These are phyloP conservation scores for Poecilobothrus nobilitatus DNA, from an alignment of 2,888 invertebrate genomes.

Conservation along the genomic window DNA sequence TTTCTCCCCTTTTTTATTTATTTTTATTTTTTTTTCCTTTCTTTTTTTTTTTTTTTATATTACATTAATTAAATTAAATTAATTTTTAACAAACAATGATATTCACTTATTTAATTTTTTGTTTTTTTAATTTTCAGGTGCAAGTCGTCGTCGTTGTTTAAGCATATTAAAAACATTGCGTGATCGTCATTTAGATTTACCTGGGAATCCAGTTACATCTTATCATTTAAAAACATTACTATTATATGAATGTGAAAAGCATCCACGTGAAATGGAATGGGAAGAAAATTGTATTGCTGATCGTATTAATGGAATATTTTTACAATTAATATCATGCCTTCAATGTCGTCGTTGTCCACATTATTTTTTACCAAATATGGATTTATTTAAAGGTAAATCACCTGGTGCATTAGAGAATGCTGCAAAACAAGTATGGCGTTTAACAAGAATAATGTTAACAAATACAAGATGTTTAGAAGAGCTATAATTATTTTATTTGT, in stretches of 20 bases:
- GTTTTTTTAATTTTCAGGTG: slow-evolving; percentile 41
- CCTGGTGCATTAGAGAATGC: slow-evolving; percentile 85
- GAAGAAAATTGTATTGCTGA: slow-evolving; percentile 87
- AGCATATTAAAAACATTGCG: slow-evolving; percentile 84
- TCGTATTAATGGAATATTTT: slow-evolving; percentile 85
- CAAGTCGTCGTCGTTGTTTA: slow-evolving; percentile 77
- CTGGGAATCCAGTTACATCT: slow-evolving; percentile 82
- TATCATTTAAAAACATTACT: slow-evolving; percentile 87
- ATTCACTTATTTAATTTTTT: slow-evolving; percentile 10
- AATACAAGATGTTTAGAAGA: slow-evolving; percentile 86
- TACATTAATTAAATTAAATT: background rate
- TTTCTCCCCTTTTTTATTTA: background rate
- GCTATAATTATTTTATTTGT: slow-evolving; percentile 50
- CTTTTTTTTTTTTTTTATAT: background rate
- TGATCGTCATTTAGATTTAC: slow-evolving; percentile 81
- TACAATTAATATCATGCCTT: slow-evolving; percentile 89
- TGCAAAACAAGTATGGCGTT: slow-evolving; percentile 87
- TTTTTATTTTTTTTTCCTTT: too few relatives aligned
- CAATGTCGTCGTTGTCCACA: slow-evolving; percentile 93
- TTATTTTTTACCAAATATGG: slow-evolving; percentile 89
- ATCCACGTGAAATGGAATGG: slow-evolving; percentile 90
- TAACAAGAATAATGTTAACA: slow-evolving; percentile 84
- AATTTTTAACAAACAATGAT: background rate
- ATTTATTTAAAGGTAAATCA: slow-evolving; percentile 88
- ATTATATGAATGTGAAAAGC: slow-evolving; percentile 93